Conservation (phyloP, 2,797 vertebrate species). For the Poeciliopsis presidionis region DNA sequence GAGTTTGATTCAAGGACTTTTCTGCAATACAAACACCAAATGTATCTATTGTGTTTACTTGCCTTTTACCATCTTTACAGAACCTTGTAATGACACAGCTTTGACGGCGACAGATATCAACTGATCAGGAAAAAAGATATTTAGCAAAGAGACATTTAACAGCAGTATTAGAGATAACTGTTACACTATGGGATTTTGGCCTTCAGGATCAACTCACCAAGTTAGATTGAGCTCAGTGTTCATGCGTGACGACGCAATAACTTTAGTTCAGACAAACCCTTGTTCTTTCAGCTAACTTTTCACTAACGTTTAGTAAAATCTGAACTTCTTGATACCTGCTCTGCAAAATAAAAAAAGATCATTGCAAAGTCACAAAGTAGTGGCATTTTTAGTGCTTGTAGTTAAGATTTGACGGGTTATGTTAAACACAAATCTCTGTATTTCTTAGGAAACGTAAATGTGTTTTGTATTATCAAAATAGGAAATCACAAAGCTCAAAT, state of each 20-base stretch:
- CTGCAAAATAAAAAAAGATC: not conserved
- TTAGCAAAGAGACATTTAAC: not conserved
- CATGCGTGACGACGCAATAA: not conserved
- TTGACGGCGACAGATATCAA: not conserved
- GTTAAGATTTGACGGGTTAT: not conserved
- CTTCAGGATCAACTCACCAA: not conserved
- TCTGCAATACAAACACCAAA: conserved; percentile 1
- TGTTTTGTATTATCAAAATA: not conserved
- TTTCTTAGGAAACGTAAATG: not conserved
- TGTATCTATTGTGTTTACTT: not conserved
- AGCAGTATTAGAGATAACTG: not conserved
- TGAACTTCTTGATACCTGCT: not conserved
- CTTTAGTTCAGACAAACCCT: not conserved
- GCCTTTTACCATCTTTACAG: not conserved
- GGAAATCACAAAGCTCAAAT: not conserved
- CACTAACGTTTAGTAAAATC: not conserved
- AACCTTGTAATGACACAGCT: conserved; percentile 1
- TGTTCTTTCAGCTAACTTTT: not conserved
- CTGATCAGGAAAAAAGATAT: not conserved
- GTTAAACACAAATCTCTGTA: not conserved
- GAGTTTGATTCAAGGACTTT: conserved; percentile 7
- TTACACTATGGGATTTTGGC: not conserved
- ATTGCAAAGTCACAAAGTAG: not conserved
- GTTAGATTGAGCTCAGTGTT: not conserved
- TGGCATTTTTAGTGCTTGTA: not conserved